These are phyloP conservation scores for Brachionus manjavacas DNA, from an alignment of 1,140 invertebrate species.

Conservation along the genomic window DNA sequence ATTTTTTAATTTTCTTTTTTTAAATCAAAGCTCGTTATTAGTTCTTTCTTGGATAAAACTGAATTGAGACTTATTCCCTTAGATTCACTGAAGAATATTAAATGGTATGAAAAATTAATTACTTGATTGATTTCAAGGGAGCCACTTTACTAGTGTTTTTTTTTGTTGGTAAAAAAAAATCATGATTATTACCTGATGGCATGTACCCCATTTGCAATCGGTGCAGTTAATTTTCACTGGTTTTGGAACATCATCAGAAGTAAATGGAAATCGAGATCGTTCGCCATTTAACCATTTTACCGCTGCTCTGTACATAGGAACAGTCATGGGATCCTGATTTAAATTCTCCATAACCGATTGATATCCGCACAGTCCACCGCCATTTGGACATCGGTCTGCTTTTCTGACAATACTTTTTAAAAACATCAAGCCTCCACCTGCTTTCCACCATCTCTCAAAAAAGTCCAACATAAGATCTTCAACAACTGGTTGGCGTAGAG, in stretches of 20 bases:
- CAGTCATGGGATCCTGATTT: conserved; percentile 46
- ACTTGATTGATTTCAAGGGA: no score
- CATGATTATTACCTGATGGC: background rate
- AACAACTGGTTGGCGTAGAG: background rate
- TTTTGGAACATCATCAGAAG: conserved; percentile 17
- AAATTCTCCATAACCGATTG: conserved; percentile 48
- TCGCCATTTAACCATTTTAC: conserved; percentile 44
- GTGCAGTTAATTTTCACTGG: background rate
- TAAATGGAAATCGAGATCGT: background rate
- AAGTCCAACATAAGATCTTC: conserved; percentile 5
- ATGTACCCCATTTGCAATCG: background rate
- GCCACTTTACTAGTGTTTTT: no score
- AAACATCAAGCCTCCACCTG: background rate
- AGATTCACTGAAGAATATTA: no score
- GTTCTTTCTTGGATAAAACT: no score
- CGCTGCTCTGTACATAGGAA: conserved; percentile 46
- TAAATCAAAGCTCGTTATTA: no score
- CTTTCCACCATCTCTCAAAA: conserved; percentile 26
- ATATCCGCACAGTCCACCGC: conserved; percentile 46
- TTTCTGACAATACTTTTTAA: background rate
- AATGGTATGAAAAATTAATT: no score
- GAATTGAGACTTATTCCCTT: no score
- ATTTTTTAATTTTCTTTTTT: no score
- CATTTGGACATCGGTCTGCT: background rate
- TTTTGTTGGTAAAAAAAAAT: no score